Conservation (phyloP, 2,888 invertebrate genomes). For the Lordiphosa andalusiaca region DNA sequence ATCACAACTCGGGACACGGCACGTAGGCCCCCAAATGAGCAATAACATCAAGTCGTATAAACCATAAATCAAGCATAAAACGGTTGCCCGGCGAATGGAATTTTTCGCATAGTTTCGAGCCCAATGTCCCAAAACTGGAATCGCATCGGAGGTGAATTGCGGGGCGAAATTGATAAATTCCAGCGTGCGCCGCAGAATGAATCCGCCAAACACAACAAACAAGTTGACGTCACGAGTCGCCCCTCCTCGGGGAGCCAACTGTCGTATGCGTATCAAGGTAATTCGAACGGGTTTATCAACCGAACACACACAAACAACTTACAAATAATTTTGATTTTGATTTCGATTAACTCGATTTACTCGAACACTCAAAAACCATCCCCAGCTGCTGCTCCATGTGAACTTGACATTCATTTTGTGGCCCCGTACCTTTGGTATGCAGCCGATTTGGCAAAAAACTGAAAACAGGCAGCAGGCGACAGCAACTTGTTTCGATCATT, state of each 20-base stretch:
- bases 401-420: too few relatives aligned
- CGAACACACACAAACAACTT: slow-evolving; percentile 72
- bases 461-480: slow-evolving; percentile 39
- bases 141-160: slow-evolving; percentile 3
- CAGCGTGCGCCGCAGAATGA: slow-evolving; percentile 64
- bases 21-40: slow-evolving; percentile 54
- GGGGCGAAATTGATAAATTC: slow-evolving; percentile 64
- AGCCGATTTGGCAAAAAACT: slow-evolving; percentile 19
- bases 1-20: slow-evolving; percentile 16
- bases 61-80: slow-evolving; percentile 64
- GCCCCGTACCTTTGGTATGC: slow-evolving; percentile 3
- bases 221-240: slow-evolving; percentile 57
- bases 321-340: too few relatives aligned
- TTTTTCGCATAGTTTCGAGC: slow-evolving; percentile 52
- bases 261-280: slow-evolving; percentile 56
- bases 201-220: slow-evolving; percentile 47
- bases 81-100: slow-evolving; percentile 49
- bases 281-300: slow-evolving; percentile 58
- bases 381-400: too few relatives aligned
- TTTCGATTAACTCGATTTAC: too few relatives aligned
- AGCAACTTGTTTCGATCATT: slow-evolving; percentile 59
- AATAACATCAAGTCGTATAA: slow-evolving; percentile 59
- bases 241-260: slow-evolving; percentile 42
- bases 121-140: slow-evolving; percentile 18
- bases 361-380: too few relatives aligned